Evolutionary conservation across 2,888 invertebrate genomes (phyloP), one percentile per base, ranked within the genome.

Genomic region (Lasioglossum villosulum): DNA sequence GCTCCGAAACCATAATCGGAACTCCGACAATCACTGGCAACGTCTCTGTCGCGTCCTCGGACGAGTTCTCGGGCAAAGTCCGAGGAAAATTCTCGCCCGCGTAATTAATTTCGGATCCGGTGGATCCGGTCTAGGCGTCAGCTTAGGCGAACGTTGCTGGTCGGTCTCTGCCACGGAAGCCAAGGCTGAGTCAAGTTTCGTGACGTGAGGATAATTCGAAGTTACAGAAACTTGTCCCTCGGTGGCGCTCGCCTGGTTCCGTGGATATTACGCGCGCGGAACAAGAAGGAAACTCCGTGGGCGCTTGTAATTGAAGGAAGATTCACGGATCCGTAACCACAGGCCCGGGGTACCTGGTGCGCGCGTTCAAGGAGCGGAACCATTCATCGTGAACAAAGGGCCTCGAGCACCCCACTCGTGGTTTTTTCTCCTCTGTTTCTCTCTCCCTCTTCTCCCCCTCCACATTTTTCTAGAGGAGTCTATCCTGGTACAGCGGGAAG

Each of bases 301-400:
- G 42, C 56, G 42, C n/a, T 39, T 39, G 63, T 79, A 76, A 82
- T 87, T 76, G 86, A 71, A 84, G 78, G 78, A 78, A 78, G 78
- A 88, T 74, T 80, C 87, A 63, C 72, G 63, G n/a, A 56, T 48
- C 72, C 68, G 72, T 45, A 52, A 79, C 79, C 73, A 42, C 71
- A 30, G 79, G 66, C 37, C 66, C 56, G 39, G 48, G 52, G 66
- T 72, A 75, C 75, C 80, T 80, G 78, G 72, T 19, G 56, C 71
- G 42, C 70, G 52, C 77, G 52, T 78, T 77, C 82, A 66, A 75
- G 79, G 82, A 37, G 78, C 42, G 59, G 70, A 70, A 39, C 70
- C 73, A 87, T 89, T 89, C 84, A 87, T 86, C 79, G 81, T 37
- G 89, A 75, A 89, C 89, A 89, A 89, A 80, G 71, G n/a, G 16